Evolutionary conservation across 2,888 invertebrate genomes (phyloP), one percentile per base, ranked within the genome.

Genomic region (Lithophane leautieri): DNA sequence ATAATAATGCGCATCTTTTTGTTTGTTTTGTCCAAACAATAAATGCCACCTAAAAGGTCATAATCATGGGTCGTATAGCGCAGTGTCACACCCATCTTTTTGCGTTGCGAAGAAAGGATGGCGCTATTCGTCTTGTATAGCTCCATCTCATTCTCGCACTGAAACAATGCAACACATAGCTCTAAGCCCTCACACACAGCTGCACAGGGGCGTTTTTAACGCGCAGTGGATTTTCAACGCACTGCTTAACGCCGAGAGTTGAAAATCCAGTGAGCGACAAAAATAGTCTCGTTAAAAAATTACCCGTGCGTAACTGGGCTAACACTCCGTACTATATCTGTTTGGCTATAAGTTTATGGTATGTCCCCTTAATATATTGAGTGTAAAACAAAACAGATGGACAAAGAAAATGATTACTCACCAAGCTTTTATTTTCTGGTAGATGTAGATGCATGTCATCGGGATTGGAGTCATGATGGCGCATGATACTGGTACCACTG

Each of bases 391-490:
- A 6, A 47, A 81, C 83, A 70, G n/a, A 73, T 76, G 73, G 25
- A 68, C 9, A 72, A 65, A 66, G 52, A 25, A 40, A 56, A 75
- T 82, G 75, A 62, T 66, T 71, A 96, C 95, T 91, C 92, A 97
- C 97, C 97, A 97, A 84, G 91, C 92, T 66, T 89, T 95, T 25
- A 97, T 92, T 89, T 97, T 97, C 89, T 97, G 97, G 86, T 95
- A 95, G 25, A 97, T 91, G 90, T 94, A 97, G 71, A 97, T 94
- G 58, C 97, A 91, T 22, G 97, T 94, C 89, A 99, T 97, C 0
- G 99, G 99, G 42, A 99, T 92, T 0, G 99, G 99, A 0, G 99
- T 99, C 98, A 99, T 99, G 65, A 99, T 98, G 28, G 99, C 99
- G 34, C 98, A 98, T 4, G 98, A 97, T 0, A 99, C 99, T 6